Percentiles rank a stretch among this genome's conserved stretches.
These are phyloP conservation scores for Betta splendens DNA, from an alignment of 2,797 vertebrate genomes.

Conservation along the genomic window DNA sequence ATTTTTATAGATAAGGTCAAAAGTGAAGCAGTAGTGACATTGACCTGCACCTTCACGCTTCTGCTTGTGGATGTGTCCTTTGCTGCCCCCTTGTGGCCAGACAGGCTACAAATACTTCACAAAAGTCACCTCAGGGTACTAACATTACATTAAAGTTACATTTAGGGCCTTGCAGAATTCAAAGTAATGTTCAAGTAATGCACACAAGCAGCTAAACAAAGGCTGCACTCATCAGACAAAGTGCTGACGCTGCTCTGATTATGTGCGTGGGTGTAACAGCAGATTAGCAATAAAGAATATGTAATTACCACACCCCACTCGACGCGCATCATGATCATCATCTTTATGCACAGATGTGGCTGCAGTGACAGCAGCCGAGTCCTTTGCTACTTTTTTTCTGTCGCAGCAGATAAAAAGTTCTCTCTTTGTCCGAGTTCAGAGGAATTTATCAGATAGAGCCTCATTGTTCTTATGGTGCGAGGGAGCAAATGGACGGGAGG, in stretches of 20 bases:
- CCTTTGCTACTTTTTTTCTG: neutral
- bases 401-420: neutral
- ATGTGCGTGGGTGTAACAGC: slow-evolving; percentile 1
- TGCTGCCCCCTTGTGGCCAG: slow-evolving; percentile 64
- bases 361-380: neutral
- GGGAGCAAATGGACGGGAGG: slow-evolving; percentile 33
- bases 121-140: no score
- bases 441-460: slow-evolving; percentile 14
- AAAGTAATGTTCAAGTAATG: neutral
- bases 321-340: neutral
- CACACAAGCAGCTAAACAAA: neutral
- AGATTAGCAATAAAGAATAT: slow-evolving; percentile 9
- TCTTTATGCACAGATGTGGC: neutral
- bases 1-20: no score
- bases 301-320: slow-evolving; percentile 5
- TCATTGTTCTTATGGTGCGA: slow-evolving; percentile 25
- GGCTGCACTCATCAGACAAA: neutral
- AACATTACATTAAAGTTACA: no score
- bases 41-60: no score
- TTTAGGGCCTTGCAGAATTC: no score
- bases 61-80: neutral
- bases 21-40: no score
- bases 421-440: slow-evolving; percentile 11
- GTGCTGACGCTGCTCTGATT: neutral
- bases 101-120: slow-evolving; percentile 54